A percentile compares a stretch with the other conserved stretches of the same genome.
phyloP scores from a whole-genome alignment of 2,888 invertebrate species.

The Endomychus coccineus region DNA sequence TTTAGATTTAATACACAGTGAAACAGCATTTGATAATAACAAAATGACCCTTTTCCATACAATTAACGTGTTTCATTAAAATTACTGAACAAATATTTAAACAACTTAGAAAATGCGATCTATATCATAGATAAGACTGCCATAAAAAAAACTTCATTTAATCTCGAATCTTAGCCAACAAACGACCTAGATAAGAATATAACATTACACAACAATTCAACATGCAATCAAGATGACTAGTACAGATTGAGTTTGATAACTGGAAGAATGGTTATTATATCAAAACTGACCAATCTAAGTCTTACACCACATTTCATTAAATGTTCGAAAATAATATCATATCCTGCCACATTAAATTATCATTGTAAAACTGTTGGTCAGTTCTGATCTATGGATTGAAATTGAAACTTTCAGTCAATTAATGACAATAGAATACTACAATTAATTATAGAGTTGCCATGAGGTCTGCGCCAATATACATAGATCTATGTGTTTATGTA shows the following conservation, averaged over 20 bases:
- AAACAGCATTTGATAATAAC: no score
- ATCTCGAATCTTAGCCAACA: conserved; percentile 2
- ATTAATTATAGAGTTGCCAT: conserved; percentile 31
- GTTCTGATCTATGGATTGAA: conserved; percentile 20
- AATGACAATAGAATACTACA: conserved; percentile 25
- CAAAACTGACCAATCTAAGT: conserved; percentile 4
- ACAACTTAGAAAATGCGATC: conserved; percentile 7
- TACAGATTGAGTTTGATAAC: conserved; percentile 35
- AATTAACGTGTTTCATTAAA: conserved; percentile 22
- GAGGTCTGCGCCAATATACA: conserved; percentile 13
- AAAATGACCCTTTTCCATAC: conserved; percentile 31
- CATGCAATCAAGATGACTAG: conserved; percentile 43
- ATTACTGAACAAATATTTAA: conserved; percentile 23
- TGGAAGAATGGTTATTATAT: conserved; percentile 15
- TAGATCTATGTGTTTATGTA: conserved; percentile 13
- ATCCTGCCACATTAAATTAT: no score
- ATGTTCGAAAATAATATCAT: no score
- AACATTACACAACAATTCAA: conserved; percentile 41
- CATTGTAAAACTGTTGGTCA: no score
- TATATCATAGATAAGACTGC: conserved; percentile 10
- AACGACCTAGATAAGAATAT: conserved; percentile 21
- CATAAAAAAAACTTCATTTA: conserved; percentile 3
- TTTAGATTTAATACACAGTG: no score
- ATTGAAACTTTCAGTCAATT: conserved; percentile 31
- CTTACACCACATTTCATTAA: background rate